phyloP scores from a whole-genome alignment of 2,113 vertebrate species.

The Junco hyemalis region DNA sequence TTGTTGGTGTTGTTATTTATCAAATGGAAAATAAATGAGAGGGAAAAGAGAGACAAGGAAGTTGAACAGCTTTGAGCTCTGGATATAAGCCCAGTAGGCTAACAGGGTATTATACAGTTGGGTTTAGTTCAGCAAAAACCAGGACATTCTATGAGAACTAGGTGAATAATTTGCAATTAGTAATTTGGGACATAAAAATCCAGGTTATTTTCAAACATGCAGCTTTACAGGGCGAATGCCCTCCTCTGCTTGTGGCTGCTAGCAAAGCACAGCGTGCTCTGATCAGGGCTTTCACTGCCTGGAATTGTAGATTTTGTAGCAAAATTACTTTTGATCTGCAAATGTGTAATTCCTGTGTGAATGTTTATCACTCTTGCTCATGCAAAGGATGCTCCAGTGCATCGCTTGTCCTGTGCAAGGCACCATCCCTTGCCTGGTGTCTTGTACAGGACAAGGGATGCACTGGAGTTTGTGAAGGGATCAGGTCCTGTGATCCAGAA shows the following conservation, averaged over 20 bases:
- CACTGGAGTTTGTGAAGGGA: neutral
- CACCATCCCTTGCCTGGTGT: neutral
- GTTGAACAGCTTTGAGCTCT: conserved; percentile 17
- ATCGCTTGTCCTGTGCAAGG: no score
- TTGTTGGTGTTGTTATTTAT: neutral
- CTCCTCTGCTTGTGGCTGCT: neutral
- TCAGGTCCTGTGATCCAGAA: neutral
- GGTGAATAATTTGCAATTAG: conserved; percentile 45
- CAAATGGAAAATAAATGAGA: neutral
- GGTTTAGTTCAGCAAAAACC: conserved; percentile 40
- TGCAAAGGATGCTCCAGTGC: no score
- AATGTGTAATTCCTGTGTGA: accelerated
- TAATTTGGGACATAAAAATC: neutral
- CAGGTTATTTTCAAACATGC: neutral
- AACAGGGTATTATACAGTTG: conserved; percentile 17
- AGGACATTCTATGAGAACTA: conserved; percentile 2
- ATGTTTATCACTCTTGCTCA: neutral
- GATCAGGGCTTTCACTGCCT: neutral
- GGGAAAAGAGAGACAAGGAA: neutral
- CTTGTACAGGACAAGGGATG: neutral
- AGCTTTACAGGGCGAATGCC: neutral
- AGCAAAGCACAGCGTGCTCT: neutral
- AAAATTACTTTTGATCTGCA: neutral
- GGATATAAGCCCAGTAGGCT: conserved; percentile 63
- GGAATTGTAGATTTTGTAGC: neutral